phyloP scores from a whole-genome alignment of 2,113 vertebrate species.

The Morone chrysops region DNA sequence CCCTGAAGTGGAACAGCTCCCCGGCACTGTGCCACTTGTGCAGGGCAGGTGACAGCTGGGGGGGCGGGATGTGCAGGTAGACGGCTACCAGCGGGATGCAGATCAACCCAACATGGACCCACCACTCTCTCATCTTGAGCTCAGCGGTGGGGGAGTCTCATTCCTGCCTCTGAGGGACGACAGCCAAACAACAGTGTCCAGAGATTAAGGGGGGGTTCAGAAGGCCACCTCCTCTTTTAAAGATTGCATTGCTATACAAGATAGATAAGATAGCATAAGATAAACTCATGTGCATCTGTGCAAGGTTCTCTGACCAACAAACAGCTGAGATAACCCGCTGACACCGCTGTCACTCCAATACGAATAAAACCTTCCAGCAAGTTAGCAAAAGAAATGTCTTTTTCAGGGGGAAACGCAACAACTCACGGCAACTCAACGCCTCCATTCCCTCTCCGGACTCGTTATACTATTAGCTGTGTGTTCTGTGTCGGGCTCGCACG shows the following conservation, averaged over 20 bases:
- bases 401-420: neutral
- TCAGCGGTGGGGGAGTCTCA: slow-evolving; percentile 59
- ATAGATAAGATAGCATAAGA: too few species aligned
- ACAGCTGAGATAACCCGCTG: neutral
- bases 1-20: slow-evolving; percentile 88
- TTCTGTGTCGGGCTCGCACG: fast-evolving
- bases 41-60: slow-evolving; percentile 88
- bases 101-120: slow-evolving; percentile 91
- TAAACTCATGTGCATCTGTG: neutral
- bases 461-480: fast-evolving
- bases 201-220: too few species aligned
- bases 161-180: slow-evolving; percentile 38
- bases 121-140: slow-evolving; percentile 93
- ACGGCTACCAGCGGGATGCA: slow-evolving; percentile 90
- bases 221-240: neutral
- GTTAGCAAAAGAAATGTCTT: neutral
- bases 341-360: neutral
- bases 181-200: neutral
- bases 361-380: neutral
- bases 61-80: slow-evolving; percentile 93
- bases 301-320: fast-evolving
- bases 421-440: neutral
- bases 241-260: neutral
- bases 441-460: neutral
- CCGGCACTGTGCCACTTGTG: slow-evolving; percentile 89